Base-by-base conservation (phyloP, 2,797 vertebrate genomes). In the Platalea minor region DNA sequence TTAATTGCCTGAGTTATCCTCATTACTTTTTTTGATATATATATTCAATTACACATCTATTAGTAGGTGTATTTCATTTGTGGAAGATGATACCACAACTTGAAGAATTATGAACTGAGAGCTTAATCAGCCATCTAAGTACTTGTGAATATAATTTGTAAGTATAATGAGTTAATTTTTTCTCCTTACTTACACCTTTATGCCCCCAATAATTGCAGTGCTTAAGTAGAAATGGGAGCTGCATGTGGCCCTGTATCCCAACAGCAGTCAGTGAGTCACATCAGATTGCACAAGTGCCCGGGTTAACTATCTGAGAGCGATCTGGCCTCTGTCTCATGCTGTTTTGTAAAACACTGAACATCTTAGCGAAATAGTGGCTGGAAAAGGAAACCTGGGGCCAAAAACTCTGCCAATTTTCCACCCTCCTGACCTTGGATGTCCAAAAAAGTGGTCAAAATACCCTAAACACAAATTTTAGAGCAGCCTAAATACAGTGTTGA, bases 141-240 rank as follows among this genome's bases (percentile, higher is more conserved):
- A 86, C 73, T 65, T 81, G 37, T 65, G 63, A 91, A 88, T 59
- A 57, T 31, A 69, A 90, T 88, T 91, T 95, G 88, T 89, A 89
- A 94, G 76, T 94, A 93, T 78, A 91, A 95, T 90, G 39, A 95
- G 19, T 68, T 84, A 50, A 18, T 92, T 74, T 95, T 88, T 89
- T 74, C 79, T 77, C 37, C 79, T 81, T 63, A 23, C 19, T 87
- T 59, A 64, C 5, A 68, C 53, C 33, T 91, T 74, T 70, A 72
- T 59, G 33, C 4, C 41, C 50, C 39, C 17, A 76, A 0, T 72
- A 84, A 93, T 37, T 90, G 70, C 50, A 43, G 20, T 10, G 50
- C 53, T 95, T 41, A 57, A 78, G 85, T 95, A 73, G 69, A 57
- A 84, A 20, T 28, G 53, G 75, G 61, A 95, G 45, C 73, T 0